A percentile compares a stretch with the other conserved stretches of the same genome.
Evolutionary conservation across 1,140 invertebrate species (phyloP).

Genomic region (Drosophila elegans): DNA sequence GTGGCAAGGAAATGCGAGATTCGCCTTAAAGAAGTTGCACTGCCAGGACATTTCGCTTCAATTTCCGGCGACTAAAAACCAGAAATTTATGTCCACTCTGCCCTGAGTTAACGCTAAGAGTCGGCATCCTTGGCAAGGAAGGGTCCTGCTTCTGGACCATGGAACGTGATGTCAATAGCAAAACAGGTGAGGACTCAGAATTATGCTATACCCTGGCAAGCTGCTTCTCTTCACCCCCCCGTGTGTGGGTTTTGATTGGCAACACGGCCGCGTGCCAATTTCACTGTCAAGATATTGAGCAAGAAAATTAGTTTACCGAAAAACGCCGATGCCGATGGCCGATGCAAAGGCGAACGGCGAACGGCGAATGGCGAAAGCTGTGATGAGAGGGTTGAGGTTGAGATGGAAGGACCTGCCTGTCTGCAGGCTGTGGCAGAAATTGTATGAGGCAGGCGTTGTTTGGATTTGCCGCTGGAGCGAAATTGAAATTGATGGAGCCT

Average conservation of each 20-base stretch:
- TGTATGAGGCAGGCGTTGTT: constrained; percentile 79
- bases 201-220: constrained; percentile 23
- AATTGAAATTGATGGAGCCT: constrained; percentile 84
- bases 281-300: constrained; percentile 84
- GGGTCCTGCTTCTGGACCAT: constrained; percentile 11
- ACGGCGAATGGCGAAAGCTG: background rate
- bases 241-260: constrained; percentile 65
- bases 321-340: constrained; percentile 50
- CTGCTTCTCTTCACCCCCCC: background rate
- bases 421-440: constrained; percentile 70
- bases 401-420: constrained; percentile 27
- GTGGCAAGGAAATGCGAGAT: constrained; percentile 67
- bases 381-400: constrained; percentile 2
- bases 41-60: constrained; percentile 62
- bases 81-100: constrained; percentile 68
- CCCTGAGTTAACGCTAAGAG: constrained; percentile 27
- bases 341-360: background rate
- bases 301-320: constrained; percentile 84
- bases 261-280: constrained; percentile 79
- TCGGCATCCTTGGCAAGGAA: constrained; percentile 34
- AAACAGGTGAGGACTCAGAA: constrained; percentile 59
- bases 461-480: constrained; percentile 74
- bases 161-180: constrained; percentile 79
- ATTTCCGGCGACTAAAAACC: constrained; percentile 68
- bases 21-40: constrained; percentile 44